Evolutionary conservation across 2,888 invertebrate genomes (phyloP).

Genomic region (Drosophila mulleri): DNA sequence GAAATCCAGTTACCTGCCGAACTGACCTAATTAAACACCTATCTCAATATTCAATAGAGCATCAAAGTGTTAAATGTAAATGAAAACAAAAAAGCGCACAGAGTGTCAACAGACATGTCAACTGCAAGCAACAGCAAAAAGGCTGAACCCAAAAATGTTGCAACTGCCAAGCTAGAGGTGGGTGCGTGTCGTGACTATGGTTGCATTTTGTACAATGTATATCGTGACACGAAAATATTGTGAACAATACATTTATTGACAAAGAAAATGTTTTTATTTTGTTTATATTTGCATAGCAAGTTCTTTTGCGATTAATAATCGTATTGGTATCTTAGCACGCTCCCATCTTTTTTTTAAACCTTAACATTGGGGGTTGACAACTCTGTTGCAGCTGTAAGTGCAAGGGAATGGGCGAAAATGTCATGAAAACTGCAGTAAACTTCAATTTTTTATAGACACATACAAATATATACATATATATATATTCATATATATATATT

Average conservation of each 20-base stretch:
- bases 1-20: neutral
- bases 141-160: constrained; percentile 32
- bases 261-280: neutral
- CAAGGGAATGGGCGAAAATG: constrained; percentile 14
- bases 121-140: constrained; percentile 46
- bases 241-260: neutral
- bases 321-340: neutral
- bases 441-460: constrained; percentile 7
- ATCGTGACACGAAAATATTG: neutral
- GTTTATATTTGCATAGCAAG: neutral
- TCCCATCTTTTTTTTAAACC: neutral
- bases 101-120: constrained; percentile 48
- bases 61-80: constrained; percentile 17
- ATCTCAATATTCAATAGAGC: constrained; percentile 12
- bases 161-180: constrained; percentile 8
- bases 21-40: constrained; percentile 3
- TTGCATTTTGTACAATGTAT: no score
- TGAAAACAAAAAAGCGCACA: constrained; percentile 27
- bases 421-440: constrained; percentile 18
- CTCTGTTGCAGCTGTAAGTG: constrained; percentile 26
- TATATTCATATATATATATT: no score
- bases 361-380: constrained; percentile 26
- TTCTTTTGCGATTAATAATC: neutral
- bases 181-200: neutral
- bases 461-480: neutral